Percentiles rank a stretch among this genome's conserved stretches.
Evolutionary conservation across 2,113 vertebrate species (phyloP).

Genomic region (Craseonycteris thonglongyai): DNA sequence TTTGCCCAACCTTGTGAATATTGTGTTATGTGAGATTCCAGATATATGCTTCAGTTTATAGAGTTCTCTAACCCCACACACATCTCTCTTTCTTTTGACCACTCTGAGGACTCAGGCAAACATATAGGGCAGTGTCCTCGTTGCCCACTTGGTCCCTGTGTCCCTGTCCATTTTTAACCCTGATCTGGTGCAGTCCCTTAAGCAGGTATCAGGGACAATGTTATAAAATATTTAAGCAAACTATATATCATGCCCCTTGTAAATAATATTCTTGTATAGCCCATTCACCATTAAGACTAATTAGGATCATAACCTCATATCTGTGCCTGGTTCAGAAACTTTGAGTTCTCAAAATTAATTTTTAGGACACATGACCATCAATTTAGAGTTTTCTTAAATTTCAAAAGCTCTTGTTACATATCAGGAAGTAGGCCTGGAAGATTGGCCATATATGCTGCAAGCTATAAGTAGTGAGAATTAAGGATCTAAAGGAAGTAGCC

Average conservation of each 20-base stretch:
- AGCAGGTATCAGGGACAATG: not conserved
- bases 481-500: not conserved
- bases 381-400: constrained; percentile 3
- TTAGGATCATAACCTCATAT: not conserved
- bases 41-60: not conserved
- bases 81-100: not conserved
- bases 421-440: not conserved
- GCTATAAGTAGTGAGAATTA: not conserved
- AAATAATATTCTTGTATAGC: not conserved
- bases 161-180: not conserved
- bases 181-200: not conserved
- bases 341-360: constrained; percentile 7
- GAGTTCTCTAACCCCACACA: not conserved
- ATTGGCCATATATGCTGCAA: not conserved
- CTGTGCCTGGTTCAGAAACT: not conserved
- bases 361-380: not conserved
- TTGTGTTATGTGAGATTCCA: not conserved
- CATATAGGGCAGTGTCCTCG: not conserved
- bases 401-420: not conserved
- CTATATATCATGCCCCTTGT: not conserved
- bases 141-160: not conserved
- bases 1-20: not conserved
- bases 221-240: not conserved
- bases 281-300: not conserved
- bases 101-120: not conserved